These are phyloP conservation scores for Aulostomus chinensis DNA, from an alignment of 2,797 vertebrate species.

Conservation along the genomic window DNA sequence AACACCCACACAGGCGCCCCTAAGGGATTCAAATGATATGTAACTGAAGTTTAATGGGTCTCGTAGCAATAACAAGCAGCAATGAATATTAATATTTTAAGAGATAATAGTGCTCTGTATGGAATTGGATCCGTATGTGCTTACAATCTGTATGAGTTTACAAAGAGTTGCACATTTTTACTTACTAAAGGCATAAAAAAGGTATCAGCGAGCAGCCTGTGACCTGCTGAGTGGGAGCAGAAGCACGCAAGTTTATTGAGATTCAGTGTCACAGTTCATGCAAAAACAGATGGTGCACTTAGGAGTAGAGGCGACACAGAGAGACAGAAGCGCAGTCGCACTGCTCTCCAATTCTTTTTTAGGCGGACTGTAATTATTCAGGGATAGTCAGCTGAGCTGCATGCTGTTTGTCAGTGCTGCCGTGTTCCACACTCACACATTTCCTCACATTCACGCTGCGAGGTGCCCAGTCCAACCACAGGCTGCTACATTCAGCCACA, in stretches of 20 bases:
- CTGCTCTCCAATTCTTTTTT: constrained; percentile 23
- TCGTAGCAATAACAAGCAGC: constrained; percentile 60
- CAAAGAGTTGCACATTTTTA: constrained; percentile 14
- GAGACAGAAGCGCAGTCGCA: constrained; percentile 54
- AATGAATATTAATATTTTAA: no score
- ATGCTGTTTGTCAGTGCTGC: no score
- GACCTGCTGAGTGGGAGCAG: constrained; percentile 48
- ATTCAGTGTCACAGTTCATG: constrained; percentile 52
- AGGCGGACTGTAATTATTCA: constrained; percentile 59
- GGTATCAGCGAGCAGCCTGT: constrained; percentile 30
- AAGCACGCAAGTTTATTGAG: constrained; percentile 40
- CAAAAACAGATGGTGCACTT: constrained; percentile 66
- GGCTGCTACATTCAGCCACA: no score
- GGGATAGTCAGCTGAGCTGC: constrained; percentile 53
- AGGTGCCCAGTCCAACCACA: no score
- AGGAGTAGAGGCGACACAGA: constrained; percentile 51
- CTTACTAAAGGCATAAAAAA: constrained; percentile 34
- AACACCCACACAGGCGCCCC: constrained; percentile 26
- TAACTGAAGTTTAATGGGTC: constrained; percentile 71
- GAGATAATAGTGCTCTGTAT: no score
- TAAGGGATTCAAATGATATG: constrained; percentile 56
- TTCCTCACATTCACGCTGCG: no score
- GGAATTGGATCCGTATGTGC: no score
- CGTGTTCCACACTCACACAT: no score
- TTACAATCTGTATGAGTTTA: constrained; percentile 31